A percentile compares a stretch with the other conserved stretches of the same genome.
Evolutionary conservation across 2,888 invertebrate genomes (phyloP).

Genomic region (Augiades crinisus): DNA sequence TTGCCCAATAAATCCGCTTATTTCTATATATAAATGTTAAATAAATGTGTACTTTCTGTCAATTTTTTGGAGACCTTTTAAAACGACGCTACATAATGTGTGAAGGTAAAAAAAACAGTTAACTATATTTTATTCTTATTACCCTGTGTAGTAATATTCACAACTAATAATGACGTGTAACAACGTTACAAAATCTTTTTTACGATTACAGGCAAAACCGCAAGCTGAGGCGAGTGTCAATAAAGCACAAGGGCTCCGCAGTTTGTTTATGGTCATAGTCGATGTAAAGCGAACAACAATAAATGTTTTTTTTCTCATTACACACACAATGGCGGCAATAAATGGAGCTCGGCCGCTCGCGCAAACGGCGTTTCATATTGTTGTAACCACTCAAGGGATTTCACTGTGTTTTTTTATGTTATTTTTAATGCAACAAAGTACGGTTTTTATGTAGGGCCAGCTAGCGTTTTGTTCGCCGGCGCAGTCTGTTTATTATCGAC

Average conservation of each 20-base stretch:
- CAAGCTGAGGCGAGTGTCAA: background rate
- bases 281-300: slow-evolving; percentile 40
- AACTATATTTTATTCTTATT: too few relatives aligned
- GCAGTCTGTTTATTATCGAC: slow-evolving; percentile 7
- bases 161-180: too few relatives aligned
- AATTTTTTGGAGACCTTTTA: too few relatives aligned
- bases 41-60: too few relatives aligned
- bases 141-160: too few relatives aligned
- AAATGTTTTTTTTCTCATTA: slow-evolving; percentile 52
- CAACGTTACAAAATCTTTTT: too few relatives aligned
- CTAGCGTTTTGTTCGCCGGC: background rate
- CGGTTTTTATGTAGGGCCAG: slow-evolving; percentile 3
- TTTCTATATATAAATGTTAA: too few relatives aligned
- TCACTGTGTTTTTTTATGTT: slow-evolving; percentile 21
- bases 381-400: slow-evolving; percentile 17
- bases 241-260: slow-evolving; percentile 19
- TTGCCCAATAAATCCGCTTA: too few relatives aligned
- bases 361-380: slow-evolving; percentile 29
- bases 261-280: slow-evolving; percentile 49
- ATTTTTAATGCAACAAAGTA: slow-evolving; percentile 25
- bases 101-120: too few relatives aligned
- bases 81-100: too few relatives aligned
- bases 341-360: slow-evolving; percentile 41
- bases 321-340: slow-evolving; percentile 47
- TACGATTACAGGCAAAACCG: background rate